These are phyloP conservation scores for Hypercompe scribonia DNA, from an alignment of 2,888 invertebrate species.

Conservation along the genomic window DNA sequence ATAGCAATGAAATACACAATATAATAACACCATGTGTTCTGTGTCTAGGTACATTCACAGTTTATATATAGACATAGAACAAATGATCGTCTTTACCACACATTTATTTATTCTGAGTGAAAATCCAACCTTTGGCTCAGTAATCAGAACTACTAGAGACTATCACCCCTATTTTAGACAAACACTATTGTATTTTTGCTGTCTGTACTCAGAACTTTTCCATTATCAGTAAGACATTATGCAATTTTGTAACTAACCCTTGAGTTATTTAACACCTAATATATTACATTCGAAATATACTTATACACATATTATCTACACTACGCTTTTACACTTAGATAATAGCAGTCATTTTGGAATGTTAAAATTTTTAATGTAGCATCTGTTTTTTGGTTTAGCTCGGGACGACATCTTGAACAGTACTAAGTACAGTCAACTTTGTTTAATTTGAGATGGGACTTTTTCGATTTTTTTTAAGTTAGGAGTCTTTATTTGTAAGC, in stretches of 20 bases:
- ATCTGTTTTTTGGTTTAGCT: conserved; percentile 6
- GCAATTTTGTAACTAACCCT: conserved; percentile 8
- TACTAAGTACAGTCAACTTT: too few relatives aligned
- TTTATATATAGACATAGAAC: not conserved
- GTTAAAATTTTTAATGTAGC: conserved; percentile 26
- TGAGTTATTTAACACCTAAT: conserved; percentile 24
- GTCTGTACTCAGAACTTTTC: not conserved
- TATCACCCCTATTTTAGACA: not conserved
- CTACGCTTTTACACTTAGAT: conserved; percentile 12
- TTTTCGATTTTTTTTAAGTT: too few relatives aligned
- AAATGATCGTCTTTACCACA: not conserved
- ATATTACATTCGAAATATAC: conserved; percentile 30
- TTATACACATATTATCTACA: conserved; percentile 44
- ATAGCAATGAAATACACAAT: not conserved
- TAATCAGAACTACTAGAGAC: not conserved
- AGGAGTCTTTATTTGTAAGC: too few relatives aligned
- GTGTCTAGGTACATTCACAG: too few relatives aligned
- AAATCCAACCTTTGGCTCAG: not conserved
- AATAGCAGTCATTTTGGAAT: conserved; percentile 37
- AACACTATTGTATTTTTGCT: not conserved
- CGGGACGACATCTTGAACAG: not conserved
- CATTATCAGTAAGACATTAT: not conserved
- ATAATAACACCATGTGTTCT: too few relatives aligned
- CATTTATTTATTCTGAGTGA: not conserved
- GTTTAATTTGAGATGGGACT: too few relatives aligned